A percentile compares a stretch with the other conserved stretches of the same genome.
Conservation (phyloP, 2,797 vertebrate species). For the Anguilla pacifica region DNA sequence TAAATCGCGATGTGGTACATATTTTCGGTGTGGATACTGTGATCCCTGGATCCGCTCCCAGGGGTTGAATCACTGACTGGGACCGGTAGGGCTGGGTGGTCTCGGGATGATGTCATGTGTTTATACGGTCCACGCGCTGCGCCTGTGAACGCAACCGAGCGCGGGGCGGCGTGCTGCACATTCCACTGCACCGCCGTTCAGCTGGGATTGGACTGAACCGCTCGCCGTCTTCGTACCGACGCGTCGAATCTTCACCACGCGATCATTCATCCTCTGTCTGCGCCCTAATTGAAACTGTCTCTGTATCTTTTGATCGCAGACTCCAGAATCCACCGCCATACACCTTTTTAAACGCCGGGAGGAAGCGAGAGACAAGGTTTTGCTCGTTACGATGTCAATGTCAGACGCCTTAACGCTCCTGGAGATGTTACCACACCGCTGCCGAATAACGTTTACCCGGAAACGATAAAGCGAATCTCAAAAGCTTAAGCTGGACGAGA, state of each 20-base stretch:
- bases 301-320: slow-evolving; percentile 44
- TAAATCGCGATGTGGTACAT: slow-evolving; percentile 14
- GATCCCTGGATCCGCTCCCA: slow-evolving; percentile 21
- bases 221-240: background rate
- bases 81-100: slow-evolving; percentile 17
- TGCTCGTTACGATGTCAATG: slow-evolving; percentile 34
- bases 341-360: slow-evolving; percentile 30
- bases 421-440: background rate
- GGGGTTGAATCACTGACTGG: slow-evolving; percentile 3
- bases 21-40: slow-evolving; percentile 23
- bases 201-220: background rate
- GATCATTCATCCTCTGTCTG: slow-evolving; percentile 15
- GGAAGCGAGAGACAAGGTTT: slow-evolving; percentile 34
- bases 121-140: background rate
- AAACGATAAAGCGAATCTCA: slow-evolving; percentile 3
- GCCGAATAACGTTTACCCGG: background rate
- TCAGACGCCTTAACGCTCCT: slow-evolving; percentile 16
- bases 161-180: background rate
- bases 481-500: background rate
- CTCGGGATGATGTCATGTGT: slow-evolving; percentile 12
- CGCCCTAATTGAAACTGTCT: slow-evolving; percentile 44
- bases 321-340: slow-evolving; percentile 14
- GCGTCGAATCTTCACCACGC: background rate
- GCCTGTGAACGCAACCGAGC: background rate
- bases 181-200: background rate